Evolutionary conservation across 1,140 invertebrate genomes (phyloP), one percentile per base, ranked within the genome.

Genomic region (Aleiodes sp.): DNA sequence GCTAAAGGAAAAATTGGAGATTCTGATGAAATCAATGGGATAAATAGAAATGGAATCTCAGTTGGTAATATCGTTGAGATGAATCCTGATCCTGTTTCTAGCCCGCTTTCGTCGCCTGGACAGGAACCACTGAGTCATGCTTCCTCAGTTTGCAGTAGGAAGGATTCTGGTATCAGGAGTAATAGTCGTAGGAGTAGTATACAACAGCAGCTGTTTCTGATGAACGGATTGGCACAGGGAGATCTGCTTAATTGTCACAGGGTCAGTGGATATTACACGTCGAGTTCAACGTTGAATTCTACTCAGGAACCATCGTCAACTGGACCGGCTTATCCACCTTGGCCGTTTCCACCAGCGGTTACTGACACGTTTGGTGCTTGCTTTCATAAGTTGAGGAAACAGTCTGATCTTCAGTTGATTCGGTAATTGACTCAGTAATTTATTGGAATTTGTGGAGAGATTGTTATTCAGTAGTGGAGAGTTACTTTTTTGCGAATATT

Each of bases 261-360:
- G 14, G 93, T 94, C 0, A 96, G 94, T 24, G 94, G 94, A 4
- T 96, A 95, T 82, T 95, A 94, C 75, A 95, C 93, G n/a, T 91
- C 91, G 59, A 93, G 91, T 82, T 92, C 90, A 3, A 92, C 91
- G 2, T 78, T 93, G 19, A 88, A 88, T 52, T 87, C 85, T 4
- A 80, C 72, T 64, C 77, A 80, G 33, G 85, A 86, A 65, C 79
- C 79, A 31, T 83, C 84, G 9, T 84, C 83, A 1, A 84, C 83
- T 2, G 76, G 80, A 29, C 56, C 56, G 1, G 14, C 56, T n/a
- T 59, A 59, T 59, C 83, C 82, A 8, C 83, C 82, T 1, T 84
- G 84, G 75, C 83, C 82, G 26, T 84, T 85, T 75, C 82, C 86
- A 21, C 82, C 84, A 19, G 82, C 80, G 3, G 78, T 89, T 31